phyloP scores from a whole-genome alignment of 1,140 invertebrate species.

The Mamestra configurata region DNA sequence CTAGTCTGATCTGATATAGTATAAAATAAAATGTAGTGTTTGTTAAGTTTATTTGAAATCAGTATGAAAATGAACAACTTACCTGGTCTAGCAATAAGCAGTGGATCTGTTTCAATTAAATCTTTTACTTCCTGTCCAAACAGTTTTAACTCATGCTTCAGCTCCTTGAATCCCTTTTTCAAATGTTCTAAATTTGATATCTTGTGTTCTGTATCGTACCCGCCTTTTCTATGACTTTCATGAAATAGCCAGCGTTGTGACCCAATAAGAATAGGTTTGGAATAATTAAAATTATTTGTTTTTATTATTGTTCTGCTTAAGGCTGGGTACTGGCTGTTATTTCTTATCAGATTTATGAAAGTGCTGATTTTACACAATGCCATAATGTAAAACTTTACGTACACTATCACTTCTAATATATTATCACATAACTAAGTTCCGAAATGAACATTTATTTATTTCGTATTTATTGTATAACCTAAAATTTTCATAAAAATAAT shows the following conservation, averaged over 20 bases:
- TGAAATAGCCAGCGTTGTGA: conserved; percentile 85
- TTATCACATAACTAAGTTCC: background rate
- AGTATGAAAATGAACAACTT: conserved; percentile 45
- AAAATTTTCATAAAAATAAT: background rate
- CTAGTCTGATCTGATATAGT: no score
- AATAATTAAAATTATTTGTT: conserved; percentile 26
- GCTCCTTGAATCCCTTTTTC: conserved; percentile 89
- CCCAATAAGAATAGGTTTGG: conserved; percentile 39
- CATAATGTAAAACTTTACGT: conserved; percentile 20
- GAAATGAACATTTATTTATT: background rate
- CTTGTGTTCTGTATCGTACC: conserved; percentile 87
- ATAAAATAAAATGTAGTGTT: no score
- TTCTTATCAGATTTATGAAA: conserved; percentile 38
- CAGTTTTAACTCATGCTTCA: conserved; percentile 91
- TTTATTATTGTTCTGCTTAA: conserved; percentile 44
- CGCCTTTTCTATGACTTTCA: conserved; percentile 90
- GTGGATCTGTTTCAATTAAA: conserved; percentile 89
- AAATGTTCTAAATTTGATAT: conserved; percentile 85
- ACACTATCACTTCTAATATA: background rate
- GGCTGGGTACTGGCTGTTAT: conserved; percentile 29
- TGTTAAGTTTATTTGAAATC: no score
- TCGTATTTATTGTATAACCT: background rate
- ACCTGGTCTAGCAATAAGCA: conserved; percentile 88
- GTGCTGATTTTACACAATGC: conserved; percentile 45
- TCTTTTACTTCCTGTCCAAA: conserved; percentile 92